Evolutionary conservation across 1,140 invertebrate species (phyloP), one percentile per base, ranked within the genome.

Genomic region (Sitobion miscanthi): DNA sequence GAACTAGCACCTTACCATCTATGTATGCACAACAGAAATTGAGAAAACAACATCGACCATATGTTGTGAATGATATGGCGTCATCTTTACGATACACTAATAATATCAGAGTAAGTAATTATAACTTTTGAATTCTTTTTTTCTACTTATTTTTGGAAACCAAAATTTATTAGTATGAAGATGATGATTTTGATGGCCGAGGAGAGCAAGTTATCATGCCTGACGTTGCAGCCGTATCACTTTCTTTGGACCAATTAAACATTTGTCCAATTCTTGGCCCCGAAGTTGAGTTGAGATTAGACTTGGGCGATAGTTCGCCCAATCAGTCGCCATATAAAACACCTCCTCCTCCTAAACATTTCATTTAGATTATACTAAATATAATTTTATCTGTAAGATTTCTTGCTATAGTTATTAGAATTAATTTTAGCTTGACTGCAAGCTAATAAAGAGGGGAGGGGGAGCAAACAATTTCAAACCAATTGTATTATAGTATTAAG

Each of bases 311-410:
- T 47, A 93, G 52, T 85, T 93, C 82, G 20, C 91, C 91, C 17
- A 93, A 93, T 93, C 91, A 93, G 49, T 93, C 91, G 17, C 91
- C 91, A 52, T 93, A 93, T 86, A 93, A 93, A 86, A 93, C 91
- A 45, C 91, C 91, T 30, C 91, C 91, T 86, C 91, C 91, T 93
- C 91, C 91, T 93, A 93, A 93, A 54, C 91, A 93, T 85, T 93
- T 93, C 25, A 93, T 93, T 93, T 93, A 54, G 38, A 91, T 17
- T 25, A 25, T 91, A 14, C 25, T 57, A 52, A 91, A n/a, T 90
- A 17, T 90, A 54, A 54, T 38, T 14, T 38, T 38, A 54, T 54
- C 9, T 38, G n/a, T 89, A 90, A 90, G 57, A 42, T 90, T 62
- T 14, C 35, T 54, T 89, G n/a, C 42, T 69, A 69, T 90, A 62